Percentiles rank a stretch among this genome's conserved stretches.
These are phyloP conservation scores for Anseranas semipalmata DNA, from an alignment of 2,113 vertebrate species.

Conservation along the genomic window DNA sequence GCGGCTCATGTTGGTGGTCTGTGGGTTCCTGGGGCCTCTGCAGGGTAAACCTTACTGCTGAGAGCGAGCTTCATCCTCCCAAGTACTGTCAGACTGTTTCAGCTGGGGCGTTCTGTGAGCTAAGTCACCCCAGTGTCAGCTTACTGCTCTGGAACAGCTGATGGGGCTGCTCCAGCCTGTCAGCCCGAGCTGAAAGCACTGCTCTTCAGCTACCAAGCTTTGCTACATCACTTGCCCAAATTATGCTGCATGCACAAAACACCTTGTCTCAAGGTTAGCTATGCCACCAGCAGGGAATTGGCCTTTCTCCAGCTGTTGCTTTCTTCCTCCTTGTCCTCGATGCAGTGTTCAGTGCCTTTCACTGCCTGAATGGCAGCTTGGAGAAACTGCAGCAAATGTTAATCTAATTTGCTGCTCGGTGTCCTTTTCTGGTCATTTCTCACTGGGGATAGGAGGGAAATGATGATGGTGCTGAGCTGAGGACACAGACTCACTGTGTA, in stretches of 20 bases:
- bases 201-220: not conserved
- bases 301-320: not conserved
- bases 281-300: not conserved
- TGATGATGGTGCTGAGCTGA: not conserved
- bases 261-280: not conserved
- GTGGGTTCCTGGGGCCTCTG: not conserved
- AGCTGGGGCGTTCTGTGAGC: rapidly evolving
- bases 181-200: not conserved
- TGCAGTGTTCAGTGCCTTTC: not conserved
- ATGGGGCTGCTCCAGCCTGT: not conserved
- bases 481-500: not conserved
- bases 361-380: rapidly evolving
- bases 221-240: rapidly evolving
- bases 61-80: not conserved
- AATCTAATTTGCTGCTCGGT: rapidly evolving
- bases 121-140: rapidly evolving
- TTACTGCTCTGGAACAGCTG: rapidly evolving
- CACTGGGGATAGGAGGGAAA: not conserved
- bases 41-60: not conserved
- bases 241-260: rapidly evolving
- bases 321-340: not conserved
- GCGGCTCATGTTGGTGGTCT: not conserved
- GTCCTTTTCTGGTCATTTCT: not conserved
- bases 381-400: not conserved
- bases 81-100: rapidly evolving